Percentiles rank a stretch among this genome's conserved stretches.
Evolutionary conservation across 2,888 invertebrate genomes (phyloP).

Genomic region (Monochamus alternatus): DNA sequence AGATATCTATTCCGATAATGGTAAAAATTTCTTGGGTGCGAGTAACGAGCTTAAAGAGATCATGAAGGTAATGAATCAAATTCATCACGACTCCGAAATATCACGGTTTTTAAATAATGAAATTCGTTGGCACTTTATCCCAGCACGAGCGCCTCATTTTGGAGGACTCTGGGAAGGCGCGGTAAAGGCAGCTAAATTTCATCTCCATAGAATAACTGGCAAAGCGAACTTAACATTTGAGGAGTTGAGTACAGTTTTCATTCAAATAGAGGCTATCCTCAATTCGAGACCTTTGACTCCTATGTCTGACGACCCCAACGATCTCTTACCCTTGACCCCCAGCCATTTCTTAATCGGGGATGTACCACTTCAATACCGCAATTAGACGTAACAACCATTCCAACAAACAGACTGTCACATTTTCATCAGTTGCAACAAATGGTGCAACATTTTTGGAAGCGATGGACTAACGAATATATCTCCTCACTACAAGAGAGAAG

Average conservation of each 20-base stretch:
- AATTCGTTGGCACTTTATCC: neutral
- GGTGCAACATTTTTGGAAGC: neutral
- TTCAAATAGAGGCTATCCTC: constrained; percentile 3
- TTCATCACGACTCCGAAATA: too few relatives aligned
- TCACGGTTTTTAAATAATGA: neutral
- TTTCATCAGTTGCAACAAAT: neutral
- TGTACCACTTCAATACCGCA: neutral
- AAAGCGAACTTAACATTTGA: neutral
- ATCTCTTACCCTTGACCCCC: neutral
- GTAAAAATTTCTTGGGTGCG: too few relatives aligned
- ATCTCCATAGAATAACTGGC: neutral
- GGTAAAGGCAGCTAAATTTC: neutral
- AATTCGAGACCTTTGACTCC: neutral
- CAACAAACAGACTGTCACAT: neutral
- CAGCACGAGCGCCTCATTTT: neutral
- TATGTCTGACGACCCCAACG: neutral
- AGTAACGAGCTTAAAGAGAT: too few relatives aligned
- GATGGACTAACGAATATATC: neutral
- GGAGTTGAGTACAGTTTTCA: neutral
- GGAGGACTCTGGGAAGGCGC: constrained; percentile 5
- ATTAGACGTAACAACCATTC: neutral
- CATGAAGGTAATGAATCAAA: too few relatives aligned
- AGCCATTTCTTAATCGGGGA: neutral
- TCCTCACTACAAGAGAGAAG: neutral
- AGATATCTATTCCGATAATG: too few relatives aligned